Base-by-base conservation (phyloP, 2,888 invertebrate genomes). In the Acronicta alni region DNA sequence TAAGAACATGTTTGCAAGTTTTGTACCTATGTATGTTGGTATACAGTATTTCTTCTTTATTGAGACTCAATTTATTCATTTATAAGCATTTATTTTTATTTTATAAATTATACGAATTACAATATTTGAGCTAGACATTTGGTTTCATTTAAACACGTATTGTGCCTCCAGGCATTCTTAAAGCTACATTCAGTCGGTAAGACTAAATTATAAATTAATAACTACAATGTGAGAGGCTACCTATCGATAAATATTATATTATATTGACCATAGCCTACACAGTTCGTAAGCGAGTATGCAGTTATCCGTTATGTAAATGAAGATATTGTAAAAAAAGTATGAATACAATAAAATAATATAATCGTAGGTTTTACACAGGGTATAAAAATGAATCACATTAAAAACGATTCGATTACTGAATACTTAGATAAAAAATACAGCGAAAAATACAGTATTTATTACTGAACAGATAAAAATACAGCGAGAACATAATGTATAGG, bases 111-210 rank as follows among this genome's bases (percentile, higher is more conserved):
- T 65, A 72, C 58, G 65, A 73, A 77, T 68, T 77, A 77, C 79
- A 81, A 79, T 84, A 85, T 77, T 91, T 91, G 91, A 91, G 91
- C 91, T 90, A 88, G 84, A 82, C 77, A 79, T 81, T 91, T 91
- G 88, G 91, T 89, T 84, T 88, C 59, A 72, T 82, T 82, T 79
- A 80, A 85, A 82, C 71, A 77, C 67, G 67, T 79, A 85, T 86
- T 86, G 85, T 87, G 89, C 87, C 90, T 77, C 70, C 57, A 53
- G 80, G 80, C 80, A 58, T 71, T 66, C 82, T 83, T 82, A 86
- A 76, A 82, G 70, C 80, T 85, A 82, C 60, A 71, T 74, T 86
- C 89, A 88, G 88, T 89, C 86, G 66, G 57, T 70, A 68, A 79
- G 74, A 79, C 75, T 75, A 68, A 79, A 75, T 66, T 45, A 67